Percentiles rank a stretch among this genome's conserved stretches.
Conservation (phyloP, 1,140 invertebrate species). For the Heterodera schachtii region DNA sequence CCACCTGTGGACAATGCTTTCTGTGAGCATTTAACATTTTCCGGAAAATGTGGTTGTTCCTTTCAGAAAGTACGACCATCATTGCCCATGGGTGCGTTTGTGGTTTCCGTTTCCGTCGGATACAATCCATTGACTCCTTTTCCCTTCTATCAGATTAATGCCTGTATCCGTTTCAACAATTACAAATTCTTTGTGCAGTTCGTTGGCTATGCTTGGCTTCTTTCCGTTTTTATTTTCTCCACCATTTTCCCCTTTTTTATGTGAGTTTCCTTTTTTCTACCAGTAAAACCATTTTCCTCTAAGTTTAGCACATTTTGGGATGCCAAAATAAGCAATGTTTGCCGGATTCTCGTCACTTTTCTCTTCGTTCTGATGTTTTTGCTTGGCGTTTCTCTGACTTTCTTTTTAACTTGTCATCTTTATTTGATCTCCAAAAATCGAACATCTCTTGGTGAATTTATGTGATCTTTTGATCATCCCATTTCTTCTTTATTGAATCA, state of each 20-base stretch:
- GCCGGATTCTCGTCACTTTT: slow-evolving; percentile 36
- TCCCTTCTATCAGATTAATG: slow-evolving; percentile 57
- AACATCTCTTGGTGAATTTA: slow-evolving; percentile 41
- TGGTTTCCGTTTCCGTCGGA: background rate
- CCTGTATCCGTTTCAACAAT: slow-evolving; percentile 57
- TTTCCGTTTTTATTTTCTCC: slow-evolving; percentile 50
- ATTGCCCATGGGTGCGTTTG: slow-evolving; percentile 52
- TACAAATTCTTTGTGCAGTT: slow-evolving; percentile 65
- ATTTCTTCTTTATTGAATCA: slow-evolving; percentile 38
- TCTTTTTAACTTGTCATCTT: slow-evolving; percentile 50
- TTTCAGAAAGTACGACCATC: slow-evolving; percentile 47
- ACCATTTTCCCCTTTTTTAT: slow-evolving; percentile 49
- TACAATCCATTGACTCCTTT: no score
- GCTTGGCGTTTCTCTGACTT: slow-evolving; percentile 47
- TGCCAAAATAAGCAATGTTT: background rate
- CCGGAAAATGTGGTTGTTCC: slow-evolving; percentile 5
- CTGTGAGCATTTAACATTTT: slow-evolving; percentile 18
- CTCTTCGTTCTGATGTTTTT: slow-evolving; percentile 47
- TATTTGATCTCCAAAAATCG: slow-evolving; percentile 42
- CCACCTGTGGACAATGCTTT: slow-evolving; percentile 55
- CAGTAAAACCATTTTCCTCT: background rate
- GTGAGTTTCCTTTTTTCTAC: background rate
- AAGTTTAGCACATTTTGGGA: background rate
- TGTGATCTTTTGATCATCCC: background rate
- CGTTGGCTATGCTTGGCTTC: slow-evolving; percentile 51